Percentiles rank a stretch among this genome's conserved stretches.
phyloP scores from a whole-genome alignment of 2,113 vertebrate species.

The Sphaerodactylus townsendi region DNA sequence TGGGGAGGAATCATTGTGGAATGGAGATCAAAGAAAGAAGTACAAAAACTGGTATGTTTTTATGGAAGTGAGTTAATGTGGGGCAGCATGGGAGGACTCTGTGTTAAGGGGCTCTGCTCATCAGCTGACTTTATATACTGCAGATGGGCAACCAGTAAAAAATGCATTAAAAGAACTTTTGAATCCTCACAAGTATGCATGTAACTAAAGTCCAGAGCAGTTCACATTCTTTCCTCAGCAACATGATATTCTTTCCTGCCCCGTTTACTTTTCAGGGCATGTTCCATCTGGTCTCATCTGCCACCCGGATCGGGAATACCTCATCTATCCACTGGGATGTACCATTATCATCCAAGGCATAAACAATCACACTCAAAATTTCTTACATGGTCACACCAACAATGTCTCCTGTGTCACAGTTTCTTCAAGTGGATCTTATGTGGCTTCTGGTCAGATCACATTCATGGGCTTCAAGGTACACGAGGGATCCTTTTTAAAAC shows the following conservation, averaged over 20 bases:
- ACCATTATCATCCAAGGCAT: constrained; percentile 83
- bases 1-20: neutral
- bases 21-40: neutral
- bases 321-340: constrained; percentile 88
- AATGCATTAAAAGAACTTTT: neutral
- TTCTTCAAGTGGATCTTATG: constrained; percentile 78
- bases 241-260: neutral
- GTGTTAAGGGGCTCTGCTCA: neutral
- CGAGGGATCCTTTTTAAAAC: neutral
- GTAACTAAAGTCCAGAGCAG: neutral
- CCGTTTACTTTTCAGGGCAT: constrained; percentile 73
- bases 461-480: constrained; percentile 88
- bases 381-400: constrained; percentile 87
- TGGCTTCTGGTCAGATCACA: constrained; percentile 90
- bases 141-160: neutral
- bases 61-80: neutral
- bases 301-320: constrained; percentile 83
- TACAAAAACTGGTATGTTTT: neutral
- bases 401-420: constrained; percentile 84
- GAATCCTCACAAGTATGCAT: too few species aligned
- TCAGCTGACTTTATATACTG: neutral
- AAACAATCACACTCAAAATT: constrained; percentile 76
- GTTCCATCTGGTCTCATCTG: constrained; percentile 81
- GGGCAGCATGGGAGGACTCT: neutral
- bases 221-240: fast-evolving